Evolutionary conservation across 2,888 invertebrate genomes (phyloP), one percentile per base, ranked within the genome.

Genomic region (Eucera pruinosa): DNA sequence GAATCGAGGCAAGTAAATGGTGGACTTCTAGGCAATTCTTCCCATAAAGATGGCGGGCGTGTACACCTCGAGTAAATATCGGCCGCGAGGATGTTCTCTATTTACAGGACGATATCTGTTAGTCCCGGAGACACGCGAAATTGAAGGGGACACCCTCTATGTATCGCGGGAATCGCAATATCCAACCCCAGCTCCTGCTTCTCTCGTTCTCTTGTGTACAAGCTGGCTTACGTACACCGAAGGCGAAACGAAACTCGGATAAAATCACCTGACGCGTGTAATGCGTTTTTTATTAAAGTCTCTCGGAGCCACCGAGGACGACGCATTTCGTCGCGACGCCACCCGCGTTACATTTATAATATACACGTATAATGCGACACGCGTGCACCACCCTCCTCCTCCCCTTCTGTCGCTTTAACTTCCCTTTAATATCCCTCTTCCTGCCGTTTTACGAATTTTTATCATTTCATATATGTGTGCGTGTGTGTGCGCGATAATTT

Each of bases 241-340:
- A 73, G 76, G 82, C 80, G 78, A 78, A 84, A 87, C 83, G 84
- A 86, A 84, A 82, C 85, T 85, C 81, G 48, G 80, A 69, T 85
- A 89, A 89, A 88, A 88, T 89, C 88, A 89, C 82, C 83, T 88
- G 89, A 89, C 88, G 89, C 89, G 89, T 88, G 88, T 89, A 89
- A 89, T 89, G 89, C 89, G 89, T 86, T 89, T 89, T 89, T 89
- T 89, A 89, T 89, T 89, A 89, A 89, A 89, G 79, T 84, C 62
- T 20, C 50, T 48, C 36, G 6, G 6, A 18, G 18, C 18, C 6
- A n/a, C n/a, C n/a, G n/a, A n/a, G n/a, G 41, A n/a, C 58, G 25
- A 33, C 13, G 39, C 23, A 23, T 15, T 13, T 43, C 47, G 47
- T 33, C 43, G 25, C 45, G 15, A 7, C 30, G 50, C 54, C 47